These are phyloP conservation scores for Cisticola juncidis DNA, from an alignment of 2,113 vertebrate genomes.

Conservation along the genomic window DNA sequence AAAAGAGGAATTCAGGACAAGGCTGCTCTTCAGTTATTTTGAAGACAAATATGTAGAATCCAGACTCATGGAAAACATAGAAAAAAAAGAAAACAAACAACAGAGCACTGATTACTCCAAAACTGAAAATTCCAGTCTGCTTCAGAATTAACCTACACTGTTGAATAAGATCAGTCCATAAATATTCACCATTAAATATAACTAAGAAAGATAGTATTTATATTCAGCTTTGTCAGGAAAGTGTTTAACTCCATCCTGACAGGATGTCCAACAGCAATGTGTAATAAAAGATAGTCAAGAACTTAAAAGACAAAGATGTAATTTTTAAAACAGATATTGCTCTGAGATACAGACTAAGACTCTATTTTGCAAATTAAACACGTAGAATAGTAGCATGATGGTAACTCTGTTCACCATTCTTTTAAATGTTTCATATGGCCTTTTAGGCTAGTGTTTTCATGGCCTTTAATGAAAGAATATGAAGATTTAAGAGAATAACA, in stretches of 20 bases:
- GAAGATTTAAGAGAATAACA: background rate
- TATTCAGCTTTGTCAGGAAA: background rate
- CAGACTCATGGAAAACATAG: background rate
- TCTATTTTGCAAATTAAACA: background rate
- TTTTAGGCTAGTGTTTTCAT: background rate
- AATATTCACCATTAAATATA: background rate
- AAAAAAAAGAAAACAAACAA: background rate
- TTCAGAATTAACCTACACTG: background rate
- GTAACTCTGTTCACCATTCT: background rate
- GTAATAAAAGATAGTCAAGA: background rate
- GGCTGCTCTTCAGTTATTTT: background rate
- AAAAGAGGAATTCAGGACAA: background rate
- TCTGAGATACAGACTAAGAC: background rate
- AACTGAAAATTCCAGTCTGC: background rate
- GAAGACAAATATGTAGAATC: background rate
- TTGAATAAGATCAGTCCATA: background rate
- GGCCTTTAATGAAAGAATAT: background rate
- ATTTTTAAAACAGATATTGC: background rate
- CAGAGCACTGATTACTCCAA: rapidly evolving
- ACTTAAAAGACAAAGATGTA: background rate
- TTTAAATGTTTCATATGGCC: background rate
- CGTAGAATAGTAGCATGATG: background rate
- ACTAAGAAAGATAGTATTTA: background rate
- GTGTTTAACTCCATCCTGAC: background rate
- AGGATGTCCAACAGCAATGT: background rate